Base-by-base conservation (phyloP, 2,113 vertebrate genomes). In the Otis tarda region DNA sequence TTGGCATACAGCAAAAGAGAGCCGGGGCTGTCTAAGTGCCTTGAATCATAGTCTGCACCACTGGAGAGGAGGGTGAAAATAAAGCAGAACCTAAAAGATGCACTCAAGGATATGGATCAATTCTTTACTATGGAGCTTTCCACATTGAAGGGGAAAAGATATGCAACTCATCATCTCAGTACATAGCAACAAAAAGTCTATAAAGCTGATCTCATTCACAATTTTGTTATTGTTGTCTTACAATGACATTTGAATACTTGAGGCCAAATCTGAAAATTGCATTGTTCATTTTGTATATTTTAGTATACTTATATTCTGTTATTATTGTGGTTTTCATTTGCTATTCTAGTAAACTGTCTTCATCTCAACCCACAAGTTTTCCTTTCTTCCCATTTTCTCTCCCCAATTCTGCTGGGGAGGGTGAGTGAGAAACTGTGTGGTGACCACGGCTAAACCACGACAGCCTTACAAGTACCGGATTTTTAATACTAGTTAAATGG, bases 11-110 rank as follows among this genome's bases (percentile, higher is more conserved):
- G 22, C 83, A 28, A 27, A 50, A 39, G 4, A 59, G 31, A 59
- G 24, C 9, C 31, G n/a, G 22, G 19, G 7, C 33, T 6, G 14
- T 76, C 0, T 55, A 7, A 0, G 3, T 74, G 30, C 33, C 49
- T 41, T 52, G 39, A 68, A 56, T 60, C 35, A 41, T 43, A 47
- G 12, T 12, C 30, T 55, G 35, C 3, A 2, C 6, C 23, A 6
- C 56, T 31, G 25, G 12, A 12, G 7, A 60, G 27, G 24, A 73
- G 5, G 4, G 21, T 37, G 14, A 89, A 87, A 84, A 86, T 28
- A 53, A 64, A 92, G 35, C 14, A 80, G 10, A 76, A 71, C 11
- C 8, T 25, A 17, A 43, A 84, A 84, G 35, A 4, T 1, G 2
- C 10, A 39, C 11, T 45, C 47, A n/a, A 16, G 30, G 74, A 30